phyloP scores from a whole-genome alignment of 2,888 invertebrate species.

The Tromatobia lineatoria region DNA sequence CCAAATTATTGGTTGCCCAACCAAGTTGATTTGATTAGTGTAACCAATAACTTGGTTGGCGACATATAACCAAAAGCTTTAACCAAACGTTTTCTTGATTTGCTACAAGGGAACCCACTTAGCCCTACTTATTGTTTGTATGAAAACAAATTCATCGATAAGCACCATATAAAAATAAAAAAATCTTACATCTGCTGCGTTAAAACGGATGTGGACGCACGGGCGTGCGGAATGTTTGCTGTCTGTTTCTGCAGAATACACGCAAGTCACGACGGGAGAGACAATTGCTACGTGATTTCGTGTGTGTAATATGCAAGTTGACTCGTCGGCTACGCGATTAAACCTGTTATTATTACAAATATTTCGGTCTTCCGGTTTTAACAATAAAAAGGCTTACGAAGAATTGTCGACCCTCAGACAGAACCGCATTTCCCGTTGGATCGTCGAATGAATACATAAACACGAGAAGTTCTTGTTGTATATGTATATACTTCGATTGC shows the following conservation, averaged over 20 bases:
- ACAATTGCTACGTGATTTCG: conserved; percentile 43
- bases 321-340: conserved; percentile 8
- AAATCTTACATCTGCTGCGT: neutral
- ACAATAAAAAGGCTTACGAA: neutral
- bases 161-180: neutral
- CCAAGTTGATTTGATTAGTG: no score
- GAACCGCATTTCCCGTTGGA: conserved; percentile 18
- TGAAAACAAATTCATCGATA: neutral
- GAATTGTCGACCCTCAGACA: neutral
- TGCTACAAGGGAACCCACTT: no score
- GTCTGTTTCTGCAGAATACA: conserved; percentile 43
- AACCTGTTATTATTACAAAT: conserved; percentile 49
- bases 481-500: neutral
- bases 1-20: no score
- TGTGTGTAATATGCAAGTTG: conserved; percentile 28
- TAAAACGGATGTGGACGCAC: conserved; percentile 2
- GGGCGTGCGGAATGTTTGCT: conserved; percentile 16
- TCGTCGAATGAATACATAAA: conserved; percentile 6
- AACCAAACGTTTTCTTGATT: neutral
- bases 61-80: neutral
- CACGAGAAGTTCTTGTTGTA: neutral
- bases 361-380: conserved; percentile 45
- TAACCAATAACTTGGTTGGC: no score
- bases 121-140: neutral
- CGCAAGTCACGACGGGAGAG: conserved; percentile 52